A percentile compares a stretch with the other conserved stretches of the same genome.
Conservation (phyloP, 2,113 vertebrate species). For the Hystrix brachyura region DNA sequence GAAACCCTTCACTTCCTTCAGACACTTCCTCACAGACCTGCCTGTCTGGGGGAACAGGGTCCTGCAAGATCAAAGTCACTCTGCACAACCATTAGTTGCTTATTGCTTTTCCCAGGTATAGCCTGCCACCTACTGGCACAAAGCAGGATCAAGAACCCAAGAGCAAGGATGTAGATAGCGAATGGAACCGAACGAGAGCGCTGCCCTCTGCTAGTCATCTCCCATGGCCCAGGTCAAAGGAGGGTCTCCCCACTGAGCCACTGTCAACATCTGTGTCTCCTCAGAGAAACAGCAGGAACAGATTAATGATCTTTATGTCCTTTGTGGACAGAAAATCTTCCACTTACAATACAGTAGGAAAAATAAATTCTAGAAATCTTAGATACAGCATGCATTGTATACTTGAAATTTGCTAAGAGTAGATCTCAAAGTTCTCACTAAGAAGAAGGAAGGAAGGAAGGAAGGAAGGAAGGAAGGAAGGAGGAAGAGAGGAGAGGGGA, state of each 20-base stretch:
- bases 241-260: neutral
- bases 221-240: neutral
- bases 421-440: neutral
- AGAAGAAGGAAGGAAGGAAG: neutral
- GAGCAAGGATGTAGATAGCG: neutral
- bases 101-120: constrained; percentile 53
- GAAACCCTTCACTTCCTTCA: neutral
- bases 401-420: neutral
- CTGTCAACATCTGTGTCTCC: accelerated
- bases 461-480: too few species aligned
- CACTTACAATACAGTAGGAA: neutral
- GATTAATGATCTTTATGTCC: neutral
- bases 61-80: neutral
- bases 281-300: neutral
- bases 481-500: neutral
- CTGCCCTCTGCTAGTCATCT: neutral
- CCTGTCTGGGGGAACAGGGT: accelerated
- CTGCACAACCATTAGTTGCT: accelerated
- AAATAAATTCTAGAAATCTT: neutral
- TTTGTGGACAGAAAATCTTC: neutral
- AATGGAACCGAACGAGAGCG: neutral
- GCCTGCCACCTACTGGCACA: constrained; percentile 80
- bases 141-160: neutral
- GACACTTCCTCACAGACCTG: neutral
- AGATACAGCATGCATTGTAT: too few species aligned